Evolutionary conservation across 2,113 vertebrate species (phyloP), one percentile per base, ranked within the genome.

Genomic region (Piaya cayana): DNA sequence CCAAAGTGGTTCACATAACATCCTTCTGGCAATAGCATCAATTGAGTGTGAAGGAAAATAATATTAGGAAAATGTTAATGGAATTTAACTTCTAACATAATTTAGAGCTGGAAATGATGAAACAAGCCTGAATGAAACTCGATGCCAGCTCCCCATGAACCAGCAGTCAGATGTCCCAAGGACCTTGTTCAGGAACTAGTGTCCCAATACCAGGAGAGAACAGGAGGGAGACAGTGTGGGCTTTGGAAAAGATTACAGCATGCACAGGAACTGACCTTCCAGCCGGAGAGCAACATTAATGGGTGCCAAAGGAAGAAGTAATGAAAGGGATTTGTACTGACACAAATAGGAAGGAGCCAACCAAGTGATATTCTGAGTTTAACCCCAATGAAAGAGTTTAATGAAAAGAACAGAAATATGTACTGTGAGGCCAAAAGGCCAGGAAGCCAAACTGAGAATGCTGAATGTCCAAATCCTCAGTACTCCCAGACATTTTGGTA

Each of bases 271-370:
- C 58, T 70, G 59, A 59, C 21, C 95, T 95, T 91, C 71, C 68
- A 90, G 52, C 82, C 70, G 0, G 2, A 80, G 26, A 90, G 64
- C 59, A 90, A 30, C 56, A 16, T 80, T 90, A 70, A 50, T 23
- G 63, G 26, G 12, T 84, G 96, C 91, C 94, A 97, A 79, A 91
- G 69, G 77, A 90, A 95, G 71, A 92, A 91, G 52, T 63, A 91
- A 83, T 55, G 68, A 86, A 95, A 88, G 43, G 30, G 79, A 83
- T 91, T 90, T 95, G 42, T 69, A 75, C 32, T 1, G 13, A 78
- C 63, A 88, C 59, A 88, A 92, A 96, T 58, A 94, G 70, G 79
- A 95, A 93, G 59, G 52, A 94, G 78, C 37, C 1, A 1, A 72
- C 63, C 85, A 95, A 95, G 80, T 36, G 2, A 74, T 39, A 55